phyloP scores from a whole-genome alignment of 2,797 vertebrate genomes.

The Toxotes lorentzi region DNA sequence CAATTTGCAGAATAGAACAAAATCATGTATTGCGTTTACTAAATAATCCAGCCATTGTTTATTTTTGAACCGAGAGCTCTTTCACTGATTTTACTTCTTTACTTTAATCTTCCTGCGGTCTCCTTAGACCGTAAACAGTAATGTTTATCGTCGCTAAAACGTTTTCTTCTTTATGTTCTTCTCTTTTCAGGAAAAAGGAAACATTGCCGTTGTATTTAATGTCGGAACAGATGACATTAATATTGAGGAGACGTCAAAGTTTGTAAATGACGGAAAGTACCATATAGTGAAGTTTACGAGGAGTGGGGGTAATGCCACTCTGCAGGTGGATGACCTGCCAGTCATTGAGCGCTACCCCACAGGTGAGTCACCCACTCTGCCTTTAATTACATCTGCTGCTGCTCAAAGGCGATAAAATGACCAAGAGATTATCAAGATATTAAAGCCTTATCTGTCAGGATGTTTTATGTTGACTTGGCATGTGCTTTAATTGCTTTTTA shows the following conservation, averaged over 20 bases:
- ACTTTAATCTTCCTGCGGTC: neutral
- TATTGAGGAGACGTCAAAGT: conserved; percentile 97
- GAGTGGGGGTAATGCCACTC: conserved; percentile 98
- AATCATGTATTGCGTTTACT: neutral
- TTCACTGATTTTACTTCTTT: neutral
- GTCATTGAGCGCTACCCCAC: conserved; percentile 98
- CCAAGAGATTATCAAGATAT: conserved; percentile 40
- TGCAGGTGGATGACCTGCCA: conserved; percentile 99
- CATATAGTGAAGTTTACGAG: conserved; percentile 98
- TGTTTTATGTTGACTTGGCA: conserved; percentile 71
- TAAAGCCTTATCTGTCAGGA: conserved; percentile 59
- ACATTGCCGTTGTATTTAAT: conserved; percentile 98
- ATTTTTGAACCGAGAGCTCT: neutral
- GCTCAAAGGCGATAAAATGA: conserved; percentile 46
- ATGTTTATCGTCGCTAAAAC: conserved; percentile 27
- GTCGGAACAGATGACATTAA: conserved; percentile 99
- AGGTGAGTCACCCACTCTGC: conserved; percentile 88
- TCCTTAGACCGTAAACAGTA: neutral
- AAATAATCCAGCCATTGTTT: neutral
- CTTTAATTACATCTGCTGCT: conserved; percentile 40
- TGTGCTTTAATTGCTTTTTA: conserved; percentile 77
- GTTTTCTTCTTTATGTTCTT: conserved; percentile 57
- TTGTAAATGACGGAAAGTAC: conserved; percentile 99
- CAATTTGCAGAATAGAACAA: neutral
- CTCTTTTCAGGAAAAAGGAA: conserved; percentile 92